Evolutionary conservation across 2,113 vertebrate species (phyloP), one percentile per base, ranked within the genome.

Genomic region (Neotoma lepida): DNA sequence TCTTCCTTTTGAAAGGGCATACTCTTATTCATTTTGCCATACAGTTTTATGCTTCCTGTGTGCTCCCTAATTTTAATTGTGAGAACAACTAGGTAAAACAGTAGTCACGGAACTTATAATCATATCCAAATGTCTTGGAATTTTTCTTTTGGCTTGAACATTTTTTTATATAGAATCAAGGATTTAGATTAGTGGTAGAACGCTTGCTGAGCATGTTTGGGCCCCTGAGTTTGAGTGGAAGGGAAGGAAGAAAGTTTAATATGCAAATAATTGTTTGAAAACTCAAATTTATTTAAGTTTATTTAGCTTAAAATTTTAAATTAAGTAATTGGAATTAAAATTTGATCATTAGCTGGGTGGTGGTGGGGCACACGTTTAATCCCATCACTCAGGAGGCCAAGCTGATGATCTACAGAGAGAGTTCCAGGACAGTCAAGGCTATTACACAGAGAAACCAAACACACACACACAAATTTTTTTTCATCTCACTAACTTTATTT

Each of bases 61-160:
- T 86, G n/a, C 74, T 94, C 33, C 56, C 88, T 84, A 54, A 81
- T 91, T 95, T 91, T 94, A 84, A 51, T 80, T 96, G 64, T 58
- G 86, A 85, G 74, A 85, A 81, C 12, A 80, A 33, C 89, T 89
- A 82, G 35, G 54, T 88, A 85, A 91, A 94, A 68, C 56, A 91
- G 24, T 71, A 80, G 33, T 84, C n/a, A 77, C 82, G 54, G 77
- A 92, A 94, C 88, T 12, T 63, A 6, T 30, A 84, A 86, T 33
- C 41, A 92, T 90, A 77, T 87, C 84, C 68, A 92, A 86, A 64
- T 90, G 26, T 63, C 26, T 86, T 88, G 71, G 64, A 12, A 33
- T 86, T 66, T 81, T 44, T 5, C 12, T 58, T 73, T 88, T 86
- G 61, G 9, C 56, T 73, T 56, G 33, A 88, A 64, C 61, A n/a